Base-by-base conservation (phyloP, 2,113 vertebrate species). In the Motacilla tschutschensis region DNA sequence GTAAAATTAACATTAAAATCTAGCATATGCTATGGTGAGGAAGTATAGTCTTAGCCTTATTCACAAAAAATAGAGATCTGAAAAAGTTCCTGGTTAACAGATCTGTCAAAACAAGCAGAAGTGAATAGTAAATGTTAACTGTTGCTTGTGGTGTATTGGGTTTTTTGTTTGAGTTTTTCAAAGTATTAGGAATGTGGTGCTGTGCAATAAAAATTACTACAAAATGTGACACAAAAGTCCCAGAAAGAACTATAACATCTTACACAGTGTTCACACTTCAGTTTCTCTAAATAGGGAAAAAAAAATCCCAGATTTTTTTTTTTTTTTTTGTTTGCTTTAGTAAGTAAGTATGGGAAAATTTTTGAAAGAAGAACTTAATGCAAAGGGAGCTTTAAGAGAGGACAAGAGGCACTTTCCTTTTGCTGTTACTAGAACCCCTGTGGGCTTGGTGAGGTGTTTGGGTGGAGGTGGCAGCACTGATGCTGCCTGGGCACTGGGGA, bases 101-200 rank as follows among this genome's bases (percentile, higher is more conserved):
- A 65, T 66, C 43, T 79, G 51, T 67, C 67, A 77, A 57, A 72
- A 47, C 22, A 77, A 81, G 41, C 72, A 94, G 76, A 94, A 92
- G 33, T 63, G 41, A 77, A 46, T 17, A 50, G 16, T 53, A 69
- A 76, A 86, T 15, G 10, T 71, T 63, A 46, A 25, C 33, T 8
- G 1, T 64, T 6, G 3, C 28, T 58, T 79, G 71, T 2, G 4
- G 8, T 41, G 21, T 16, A 12, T 26, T 55, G 17, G 0, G 3
- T 2, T 4, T 87, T 81, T 73, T 11, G 5, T 54, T 65, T 74
- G 40, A 17, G 0, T 38, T 75, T 91, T 92, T 81, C 18, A 67
- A 81, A 75, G 53, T 1, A 0, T 48, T 64, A 33, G 15, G 13
- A 8, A 19, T 17, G 22, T 25, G 11, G 6, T 9, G 10, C 16